Base-by-base conservation (phyloP, 2,113 vertebrate species). In the Sylvietta virens region DNA sequence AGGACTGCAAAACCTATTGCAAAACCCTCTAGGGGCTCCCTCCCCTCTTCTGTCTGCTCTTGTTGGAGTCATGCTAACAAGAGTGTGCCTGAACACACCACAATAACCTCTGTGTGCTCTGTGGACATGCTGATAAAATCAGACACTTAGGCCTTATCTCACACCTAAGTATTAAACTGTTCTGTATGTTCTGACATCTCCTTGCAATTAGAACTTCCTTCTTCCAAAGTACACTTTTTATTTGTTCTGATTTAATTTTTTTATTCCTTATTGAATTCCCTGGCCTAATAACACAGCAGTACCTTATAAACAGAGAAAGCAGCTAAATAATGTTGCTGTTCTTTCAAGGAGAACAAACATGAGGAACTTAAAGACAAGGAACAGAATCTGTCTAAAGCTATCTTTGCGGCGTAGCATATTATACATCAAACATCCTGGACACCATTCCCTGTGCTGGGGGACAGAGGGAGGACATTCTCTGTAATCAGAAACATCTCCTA, bases 171-270 rank as follows among this genome's bases (percentile, higher is more conserved):
- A 47, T 54, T 47, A 57, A 67, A 61, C 20, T 64, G 24, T 48
- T 81, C 26, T 39, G 6, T 42, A 31, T 73, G 53, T 74, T 66
- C 54, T 91, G 50, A 85, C 26, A 74, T 66, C 51, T 83, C 33
- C 70, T 73, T 35, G 30, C 40, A 48, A 45, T 48, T 72, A 89
- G 27, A 73, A 33, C 35, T 85, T 73, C 67, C 64, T 69, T 65
- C 45, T 61, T 42, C 58, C 30, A 19, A 82, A 62, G 45, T 35
- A 73, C 18, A 39, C 6, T 79, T 77, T 60, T 54, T 37, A 73
- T 81, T 81, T 81, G 27, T 54, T 81, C 56, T 65, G 70, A 86
- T 83, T 77, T 62, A 74, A 87, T 89, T 73, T 92, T 84, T 72
- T 70, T 39, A 11, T 79, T 73, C 33, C 61, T 78, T 81, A 79